Evolutionary conservation across 2,888 invertebrate genomes (phyloP).

Genomic region (Conchocele bisecta): DNA sequence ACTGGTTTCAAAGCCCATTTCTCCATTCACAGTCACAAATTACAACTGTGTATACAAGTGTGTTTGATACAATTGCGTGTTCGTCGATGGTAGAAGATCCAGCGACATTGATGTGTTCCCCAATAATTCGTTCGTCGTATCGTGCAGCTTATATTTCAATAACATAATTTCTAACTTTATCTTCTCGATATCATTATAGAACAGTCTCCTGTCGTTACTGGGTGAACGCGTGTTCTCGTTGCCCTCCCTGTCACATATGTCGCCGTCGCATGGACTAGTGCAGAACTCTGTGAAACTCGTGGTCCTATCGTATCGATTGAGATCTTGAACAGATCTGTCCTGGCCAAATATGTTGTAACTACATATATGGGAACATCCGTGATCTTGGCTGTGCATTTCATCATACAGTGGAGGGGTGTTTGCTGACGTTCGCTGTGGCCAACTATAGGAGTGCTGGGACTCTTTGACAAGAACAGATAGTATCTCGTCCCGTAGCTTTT

Average conservation of each 20-base stretch:
- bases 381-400: not conserved
- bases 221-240: not conserved
- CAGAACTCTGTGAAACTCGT: too few species aligned
- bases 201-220: too few species aligned
- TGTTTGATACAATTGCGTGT: slow-evolving; percentile 81
- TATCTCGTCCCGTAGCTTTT: slow-evolving; percentile 84
- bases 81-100: slow-evolving; percentile 73
- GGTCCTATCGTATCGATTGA: too few species aligned
- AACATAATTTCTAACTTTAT: slow-evolving; percentile 54
- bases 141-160: slow-evolving; percentile 38
- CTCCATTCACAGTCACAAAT: too few species aligned
- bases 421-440: slow-evolving; percentile 9
- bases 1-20: too few species aligned
- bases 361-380: too few species aligned
- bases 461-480: too few species aligned
- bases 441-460: too few species aligned
- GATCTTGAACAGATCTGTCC: too few species aligned
- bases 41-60: slow-evolving; percentile 82
- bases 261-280: not conserved
- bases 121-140: slow-evolving; percentile 40
- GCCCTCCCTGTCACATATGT: not conserved
- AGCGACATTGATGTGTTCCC: too few species aligned
- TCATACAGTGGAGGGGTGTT: slow-evolving; percentile 28
- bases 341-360: too few species aligned
- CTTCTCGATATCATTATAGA: slow-evolving; percentile 50